A percentile compares a stretch with the other conserved stretches of the same genome.
phyloP scores from a whole-genome alignment of 2,888 invertebrate species.

The Pogonocherus hispidulus region DNA sequence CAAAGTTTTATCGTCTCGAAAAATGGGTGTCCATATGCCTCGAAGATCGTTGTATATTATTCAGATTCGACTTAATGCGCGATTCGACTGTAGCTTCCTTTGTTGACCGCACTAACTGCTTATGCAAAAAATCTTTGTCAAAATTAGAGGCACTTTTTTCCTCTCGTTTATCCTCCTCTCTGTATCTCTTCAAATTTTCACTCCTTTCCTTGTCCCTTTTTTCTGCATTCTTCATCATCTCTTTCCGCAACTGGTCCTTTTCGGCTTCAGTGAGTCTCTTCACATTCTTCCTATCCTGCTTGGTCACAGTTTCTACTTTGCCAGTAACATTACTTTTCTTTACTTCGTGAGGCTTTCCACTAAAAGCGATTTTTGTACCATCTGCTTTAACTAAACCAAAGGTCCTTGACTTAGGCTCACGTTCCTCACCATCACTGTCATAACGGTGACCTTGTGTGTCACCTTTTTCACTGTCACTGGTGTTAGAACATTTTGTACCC shows the following conservation, averaged over 20 bases:
- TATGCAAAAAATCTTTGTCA: slow-evolving; percentile 72
- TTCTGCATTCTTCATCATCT: slow-evolving; percentile 88
- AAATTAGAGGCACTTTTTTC: slow-evolving; percentile 69
- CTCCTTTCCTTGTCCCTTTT: slow-evolving; percentile 79
- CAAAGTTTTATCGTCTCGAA: slow-evolving; percentile 68
- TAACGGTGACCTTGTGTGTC: slow-evolving; percentile 43
- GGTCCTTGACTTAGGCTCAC: slow-evolving; percentile 59
- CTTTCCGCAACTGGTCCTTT: slow-evolving; percentile 78
- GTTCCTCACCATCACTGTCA: slow-evolving; percentile 54
- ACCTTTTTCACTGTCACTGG: slow-evolving; percentile 41
- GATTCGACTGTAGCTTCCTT: slow-evolving; percentile 82
- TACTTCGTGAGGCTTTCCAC: slow-evolving; percentile 42
- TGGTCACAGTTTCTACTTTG: slow-evolving; percentile 37
- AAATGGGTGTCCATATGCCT: slow-evolving; percentile 89
- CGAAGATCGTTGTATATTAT: slow-evolving; percentile 88
- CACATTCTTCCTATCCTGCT: slow-evolving; percentile 54
- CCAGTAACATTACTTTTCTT: neutral
- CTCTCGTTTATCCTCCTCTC: slow-evolving; percentile 70
- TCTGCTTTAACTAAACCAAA: slow-evolving; percentile 67
- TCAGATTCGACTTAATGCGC: slow-evolving; percentile 88
- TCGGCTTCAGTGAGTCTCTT: slow-evolving; percentile 74
- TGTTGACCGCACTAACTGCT: slow-evolving; percentile 77
- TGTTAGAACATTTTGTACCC: too few species aligned
- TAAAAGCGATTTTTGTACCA: slow-evolving; percentile 61
- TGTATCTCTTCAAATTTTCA: slow-evolving; percentile 75